phyloP scores from a whole-genome alignment of 1,140 invertebrate genomes.

The Dufourea novaeangliae region DNA sequence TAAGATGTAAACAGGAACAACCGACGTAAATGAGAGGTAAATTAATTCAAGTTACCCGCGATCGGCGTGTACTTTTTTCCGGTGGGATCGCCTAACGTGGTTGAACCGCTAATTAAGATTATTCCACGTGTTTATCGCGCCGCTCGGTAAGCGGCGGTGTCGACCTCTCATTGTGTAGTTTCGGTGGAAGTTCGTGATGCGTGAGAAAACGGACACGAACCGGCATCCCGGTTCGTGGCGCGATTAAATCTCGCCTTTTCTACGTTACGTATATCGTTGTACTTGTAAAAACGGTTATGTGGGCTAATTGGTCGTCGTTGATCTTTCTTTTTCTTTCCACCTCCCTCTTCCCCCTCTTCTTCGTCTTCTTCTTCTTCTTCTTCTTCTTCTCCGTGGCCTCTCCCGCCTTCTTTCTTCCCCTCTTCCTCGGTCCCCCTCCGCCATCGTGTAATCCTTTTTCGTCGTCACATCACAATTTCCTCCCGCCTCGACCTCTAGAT shows the following conservation, averaged over 20 bases:
- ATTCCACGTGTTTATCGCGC: conserved; percentile 56
- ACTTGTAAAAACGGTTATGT: conserved; percentile 73
- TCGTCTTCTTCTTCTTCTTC: conserved; percentile 25
- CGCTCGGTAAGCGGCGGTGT: conserved; percentile 31
- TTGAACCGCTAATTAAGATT: conserved; percentile 59
- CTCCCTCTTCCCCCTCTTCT: conserved; percentile 25
- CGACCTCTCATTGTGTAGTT: conserved; percentile 45
- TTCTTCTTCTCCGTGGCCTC: conserved; percentile 7
- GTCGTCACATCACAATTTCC: conserved; percentile 73
- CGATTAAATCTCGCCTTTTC: conserved; percentile 70
- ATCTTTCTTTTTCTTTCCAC: conserved; percentile 51
- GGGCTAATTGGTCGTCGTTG: conserved; percentile 72
- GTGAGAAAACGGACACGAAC: conserved; percentile 73
- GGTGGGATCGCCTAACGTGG: conserved; percentile 39
- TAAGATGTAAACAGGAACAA: conserved; percentile 25
- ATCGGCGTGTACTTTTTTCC: conserved; percentile 28
- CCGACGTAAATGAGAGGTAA: conserved; percentile 35
- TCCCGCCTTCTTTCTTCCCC: conserved; percentile 29
- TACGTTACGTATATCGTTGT: conserved; percentile 65
- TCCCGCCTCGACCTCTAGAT: conserved; percentile 67
- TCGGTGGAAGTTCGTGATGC: conserved; percentile 57
- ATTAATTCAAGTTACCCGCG: conserved; percentile 31
- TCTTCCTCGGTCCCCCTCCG: background rate
- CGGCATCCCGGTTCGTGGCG: conserved; percentile 66
- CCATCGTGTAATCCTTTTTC: conserved; percentile 62